These are phyloP conservation scores for Odobenus rosmarus DNA, from an alignment of 2,113 vertebrate genomes.

Conservation along the genomic window DNA sequence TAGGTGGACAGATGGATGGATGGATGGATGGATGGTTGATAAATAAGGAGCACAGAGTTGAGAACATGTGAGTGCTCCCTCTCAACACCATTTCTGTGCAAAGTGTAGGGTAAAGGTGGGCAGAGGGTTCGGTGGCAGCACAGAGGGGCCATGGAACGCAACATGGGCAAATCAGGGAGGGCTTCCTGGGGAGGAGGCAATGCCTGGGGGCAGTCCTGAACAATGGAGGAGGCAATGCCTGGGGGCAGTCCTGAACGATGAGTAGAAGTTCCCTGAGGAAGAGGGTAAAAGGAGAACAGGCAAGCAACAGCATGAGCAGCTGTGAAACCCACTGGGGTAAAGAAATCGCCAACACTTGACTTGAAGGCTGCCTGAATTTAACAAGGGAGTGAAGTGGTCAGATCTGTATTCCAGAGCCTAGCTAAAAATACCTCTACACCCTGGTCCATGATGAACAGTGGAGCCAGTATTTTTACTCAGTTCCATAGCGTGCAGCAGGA, in stretches of 20 bases:
- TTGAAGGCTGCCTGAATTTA: background rate
- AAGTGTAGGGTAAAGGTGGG: background rate
- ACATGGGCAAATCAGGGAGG: background rate
- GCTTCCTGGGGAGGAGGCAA: background rate
- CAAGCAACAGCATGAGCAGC: background rate
- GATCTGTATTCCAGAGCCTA: background rate
- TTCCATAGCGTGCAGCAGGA: background rate
- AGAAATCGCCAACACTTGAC: background rate
- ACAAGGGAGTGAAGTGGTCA: background rate
- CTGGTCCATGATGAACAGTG: background rate
- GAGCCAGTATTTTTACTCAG: background rate
- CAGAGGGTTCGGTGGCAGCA: background rate
- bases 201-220: background rate
- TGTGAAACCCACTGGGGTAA: background rate
- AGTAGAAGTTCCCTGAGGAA: background rate
- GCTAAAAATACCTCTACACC: background rate
- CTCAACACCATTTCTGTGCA: background rate
- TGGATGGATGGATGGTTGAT: background rate
- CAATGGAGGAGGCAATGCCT: background rate
- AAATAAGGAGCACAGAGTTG: background rate
- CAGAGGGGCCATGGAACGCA: background rate
- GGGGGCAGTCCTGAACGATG: background rate
- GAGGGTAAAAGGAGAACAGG: background rate
- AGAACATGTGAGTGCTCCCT: background rate
- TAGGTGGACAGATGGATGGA: background rate